Base-by-base conservation (phyloP, 2,888 invertebrate species). In the Suillia variegata region DNA sequence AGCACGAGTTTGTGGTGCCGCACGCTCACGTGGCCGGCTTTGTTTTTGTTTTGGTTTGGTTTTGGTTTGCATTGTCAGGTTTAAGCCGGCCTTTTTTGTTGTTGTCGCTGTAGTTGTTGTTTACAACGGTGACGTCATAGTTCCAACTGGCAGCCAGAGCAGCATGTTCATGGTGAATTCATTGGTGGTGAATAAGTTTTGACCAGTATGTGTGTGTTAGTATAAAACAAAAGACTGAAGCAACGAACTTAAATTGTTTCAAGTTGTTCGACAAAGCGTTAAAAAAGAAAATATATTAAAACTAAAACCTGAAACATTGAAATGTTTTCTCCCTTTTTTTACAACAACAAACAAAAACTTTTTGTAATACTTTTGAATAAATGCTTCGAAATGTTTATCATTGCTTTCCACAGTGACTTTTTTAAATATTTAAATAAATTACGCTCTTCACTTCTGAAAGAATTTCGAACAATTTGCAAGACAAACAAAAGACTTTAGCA, bases 91-190 rank as follows among this genome's bases (percentile, higher is more conserved):
- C 8, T 34, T 47, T 22, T n/a, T n/a, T n/a, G n/a, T n/a, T n/a
- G n/a, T n/a, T n/a, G n/a, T n/a, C n/a, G n/a, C n/a, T 13, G 48
- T 22, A 53, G 51, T 62, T n/a, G n/a, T 62, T 62, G 74, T 74
- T 75, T 73, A 71, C 71, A 66, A 55, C 54, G 58, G 66, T 74
- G 73, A 74, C 73, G 75, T 75, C 73, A 75, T 56, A 62, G 67
- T 71, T 67, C 71, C 70, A 66, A 68, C 65, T 68, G 67, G 63
- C 64, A 61, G 51, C 51, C 24, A 60, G 49, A 54, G 45, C 54
- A 22, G 17, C n/a, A 31, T 10, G 20, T 49, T 50, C 26, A 24
- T 45, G 54, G 48, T 55, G 55, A 48, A 21, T 26, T 21, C 5
- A 20, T 12, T 2, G 15, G 15, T 21, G 24, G 13, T 15, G 2